Evolutionary conservation across 2,888 invertebrate genomes (phyloP).

Genomic region (Sinotaia quadrata): DNA sequence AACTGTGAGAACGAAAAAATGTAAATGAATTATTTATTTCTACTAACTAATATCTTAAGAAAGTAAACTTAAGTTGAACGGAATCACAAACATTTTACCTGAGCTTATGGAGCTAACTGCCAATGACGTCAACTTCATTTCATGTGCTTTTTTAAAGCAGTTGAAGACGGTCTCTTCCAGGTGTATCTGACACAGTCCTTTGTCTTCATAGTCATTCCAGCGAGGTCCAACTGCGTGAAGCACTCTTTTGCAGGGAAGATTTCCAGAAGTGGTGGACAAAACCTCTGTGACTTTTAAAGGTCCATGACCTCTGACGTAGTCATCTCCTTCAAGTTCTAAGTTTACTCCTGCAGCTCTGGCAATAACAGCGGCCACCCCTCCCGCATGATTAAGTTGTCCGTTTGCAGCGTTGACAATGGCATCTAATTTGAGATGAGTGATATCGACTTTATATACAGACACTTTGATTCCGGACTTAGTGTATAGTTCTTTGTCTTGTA

Average conservation of each 20-base stretch:
- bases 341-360: conserved; percentile 25
- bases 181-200: conserved; percentile 6
- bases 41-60: no score
- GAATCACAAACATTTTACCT: no score
- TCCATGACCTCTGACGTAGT: conserved; percentile 5
- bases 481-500: not conserved
- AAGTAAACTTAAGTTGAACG: no score
- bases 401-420: conserved; percentile 35
- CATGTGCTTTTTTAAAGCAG: conserved; percentile 2
- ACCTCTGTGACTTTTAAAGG: conserved; percentile 20
- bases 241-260: conserved; percentile 23
- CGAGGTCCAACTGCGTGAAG: conserved; percentile 34
- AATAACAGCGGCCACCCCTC: conserved; percentile 32
- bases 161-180: conserved; percentile 11
- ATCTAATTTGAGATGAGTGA: conserved; percentile 30
- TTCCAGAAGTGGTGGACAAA: conserved; percentile 26
- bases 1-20: no score
- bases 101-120: no score
- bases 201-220: conserved; percentile 28
- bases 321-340: conserved; percentile 16
- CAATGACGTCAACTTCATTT: not conserved
- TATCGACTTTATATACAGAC: conserved; percentile 20
- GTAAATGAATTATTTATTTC: no score
- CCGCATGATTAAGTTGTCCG: conserved; percentile 16
- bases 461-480: conserved; percentile 4